Conservation (phyloP, 2,113 vertebrate species). For the Xenopus laevis region DNA sequence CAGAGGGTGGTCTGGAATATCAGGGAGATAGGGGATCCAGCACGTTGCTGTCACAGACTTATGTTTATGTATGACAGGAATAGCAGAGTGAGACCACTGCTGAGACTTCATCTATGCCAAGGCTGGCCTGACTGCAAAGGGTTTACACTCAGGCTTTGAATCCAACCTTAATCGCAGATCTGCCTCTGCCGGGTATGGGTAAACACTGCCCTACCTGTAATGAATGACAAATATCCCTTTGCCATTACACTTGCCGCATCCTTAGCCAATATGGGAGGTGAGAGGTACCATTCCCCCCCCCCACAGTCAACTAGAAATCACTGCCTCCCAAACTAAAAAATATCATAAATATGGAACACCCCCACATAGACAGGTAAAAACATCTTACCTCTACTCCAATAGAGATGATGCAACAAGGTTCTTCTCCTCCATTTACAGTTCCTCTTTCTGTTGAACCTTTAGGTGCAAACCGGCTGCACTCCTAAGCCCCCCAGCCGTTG, state of each 20-base stretch:
- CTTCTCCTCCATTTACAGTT: slow-evolving; percentile 9
- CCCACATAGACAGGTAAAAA: not conserved
- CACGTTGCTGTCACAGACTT: not conserved
- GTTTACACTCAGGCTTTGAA: too few species aligned
- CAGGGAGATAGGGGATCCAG: not conserved
- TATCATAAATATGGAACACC: not conserved
- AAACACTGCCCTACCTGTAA: not conserved
- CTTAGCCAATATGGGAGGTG: slow-evolving; percentile 3
- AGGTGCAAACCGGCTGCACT: slow-evolving; percentile 34
- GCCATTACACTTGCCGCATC: slow-evolving; percentile 9
- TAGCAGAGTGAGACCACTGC: not conserved
- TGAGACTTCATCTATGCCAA: too few species aligned
- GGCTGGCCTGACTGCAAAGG: too few species aligned
- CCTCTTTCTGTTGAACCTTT: slow-evolving; percentile 30
- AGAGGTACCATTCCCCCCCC: not conserved
- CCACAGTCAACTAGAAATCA: not conserved
- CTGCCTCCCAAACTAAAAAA: not conserved
- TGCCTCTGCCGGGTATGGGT: too few species aligned
- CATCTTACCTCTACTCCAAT: slow-evolving; percentile 28
- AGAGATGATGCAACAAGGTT: slow-evolving; percentile 19
- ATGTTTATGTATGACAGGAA: not conserved
- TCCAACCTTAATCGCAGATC: too few species aligned
- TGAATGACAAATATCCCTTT: slow-evolving; percentile 7
- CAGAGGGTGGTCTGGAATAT: not conserved
- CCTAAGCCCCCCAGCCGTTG: not conserved